These are phyloP conservation scores for Athene cunicularia DNA, from an alignment of 2,113 vertebrate genomes.

Conservation along the genomic window DNA sequence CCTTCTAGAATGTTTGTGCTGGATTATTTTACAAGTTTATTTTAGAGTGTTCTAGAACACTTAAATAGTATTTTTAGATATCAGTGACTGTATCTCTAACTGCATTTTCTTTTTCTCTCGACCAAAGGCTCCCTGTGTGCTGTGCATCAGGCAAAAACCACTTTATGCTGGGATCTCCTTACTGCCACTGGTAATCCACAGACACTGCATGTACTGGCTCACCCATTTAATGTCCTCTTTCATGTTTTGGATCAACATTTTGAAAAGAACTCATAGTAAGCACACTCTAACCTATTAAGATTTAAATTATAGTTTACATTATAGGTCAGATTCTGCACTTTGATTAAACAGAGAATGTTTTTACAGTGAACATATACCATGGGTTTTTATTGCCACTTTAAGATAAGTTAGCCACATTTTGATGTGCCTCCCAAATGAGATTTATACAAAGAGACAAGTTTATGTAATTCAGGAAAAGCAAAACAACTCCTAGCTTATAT, in stretches of 20 bases:
- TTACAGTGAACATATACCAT: background rate
- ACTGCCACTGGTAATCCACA: background rate
- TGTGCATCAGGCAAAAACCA: background rate
- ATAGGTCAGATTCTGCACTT: background rate
- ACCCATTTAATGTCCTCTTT: background rate
- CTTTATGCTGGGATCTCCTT: background rate
- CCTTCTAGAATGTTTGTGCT: background rate
- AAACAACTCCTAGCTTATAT: background rate
- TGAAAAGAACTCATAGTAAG: background rate
- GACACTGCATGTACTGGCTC: background rate
- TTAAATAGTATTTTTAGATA: background rate
- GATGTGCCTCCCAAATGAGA: background rate
- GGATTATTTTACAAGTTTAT: background rate
- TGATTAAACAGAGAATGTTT: background rate
- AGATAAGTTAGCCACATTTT: background rate
- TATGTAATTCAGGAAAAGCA: background rate
- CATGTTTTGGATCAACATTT: conserved; percentile 16
- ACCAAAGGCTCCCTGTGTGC: background rate
- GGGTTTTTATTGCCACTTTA: background rate
- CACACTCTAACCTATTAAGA: background rate
- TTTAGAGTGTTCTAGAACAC: background rate
- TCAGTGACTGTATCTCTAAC: background rate
- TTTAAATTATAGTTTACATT: background rate
- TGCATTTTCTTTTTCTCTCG: background rate
- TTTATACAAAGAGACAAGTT: background rate